A percentile compares a stretch with the other conserved stretches of the same genome.
Conservation (phyloP, 2,797 vertebrate genomes). For the Takifugu ocellatus region DNA sequence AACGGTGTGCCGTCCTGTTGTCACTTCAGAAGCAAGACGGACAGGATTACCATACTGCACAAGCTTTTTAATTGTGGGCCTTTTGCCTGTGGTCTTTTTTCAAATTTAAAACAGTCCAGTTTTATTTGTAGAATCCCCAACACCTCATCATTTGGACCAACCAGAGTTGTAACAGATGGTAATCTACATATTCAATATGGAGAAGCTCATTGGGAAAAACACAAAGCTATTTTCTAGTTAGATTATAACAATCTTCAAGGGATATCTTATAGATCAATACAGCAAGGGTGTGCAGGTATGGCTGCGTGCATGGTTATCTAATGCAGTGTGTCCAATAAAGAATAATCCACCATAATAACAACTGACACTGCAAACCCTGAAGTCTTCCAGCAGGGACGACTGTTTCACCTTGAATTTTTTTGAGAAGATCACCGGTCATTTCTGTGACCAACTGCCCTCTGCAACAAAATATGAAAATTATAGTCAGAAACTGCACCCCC, state of each 20-base stretch:
- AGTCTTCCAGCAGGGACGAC: conserved; percentile 12
- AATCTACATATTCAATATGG: not conserved
- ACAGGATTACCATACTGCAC: conserved; percentile 42
- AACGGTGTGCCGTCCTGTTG: conserved; percentile 61
- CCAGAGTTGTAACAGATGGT: not conserved
- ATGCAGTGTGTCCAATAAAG: not conserved
- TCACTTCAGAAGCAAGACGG: conserved; percentile 51
- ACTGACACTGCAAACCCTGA: conserved; percentile 26
- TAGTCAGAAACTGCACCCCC: conserved; percentile 11
- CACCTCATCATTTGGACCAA: not conserved
- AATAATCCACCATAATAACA: conserved; percentile 15
- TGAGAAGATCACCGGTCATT: conserved; percentile 25
- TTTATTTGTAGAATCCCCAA: not conserved
- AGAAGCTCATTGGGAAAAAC: not conserved
- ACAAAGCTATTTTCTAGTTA: not conserved
- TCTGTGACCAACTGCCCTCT: conserved; percentile 24
- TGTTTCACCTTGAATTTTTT: conserved; percentile 46
- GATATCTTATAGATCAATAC: conserved; percentile 16
- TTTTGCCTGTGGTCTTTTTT: conserved; percentile 28
- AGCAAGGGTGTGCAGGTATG: not conserved
- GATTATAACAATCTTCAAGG: conserved; percentile 7
- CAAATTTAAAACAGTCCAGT: conserved; percentile 11
- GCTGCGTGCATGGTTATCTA: conserved; percentile 3
- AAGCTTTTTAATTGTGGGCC: conserved; percentile 6
- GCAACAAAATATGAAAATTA: conserved; percentile 40